Base-by-base conservation (phyloP, 2,888 invertebrate species). In the Calameuta pallipes region DNA sequence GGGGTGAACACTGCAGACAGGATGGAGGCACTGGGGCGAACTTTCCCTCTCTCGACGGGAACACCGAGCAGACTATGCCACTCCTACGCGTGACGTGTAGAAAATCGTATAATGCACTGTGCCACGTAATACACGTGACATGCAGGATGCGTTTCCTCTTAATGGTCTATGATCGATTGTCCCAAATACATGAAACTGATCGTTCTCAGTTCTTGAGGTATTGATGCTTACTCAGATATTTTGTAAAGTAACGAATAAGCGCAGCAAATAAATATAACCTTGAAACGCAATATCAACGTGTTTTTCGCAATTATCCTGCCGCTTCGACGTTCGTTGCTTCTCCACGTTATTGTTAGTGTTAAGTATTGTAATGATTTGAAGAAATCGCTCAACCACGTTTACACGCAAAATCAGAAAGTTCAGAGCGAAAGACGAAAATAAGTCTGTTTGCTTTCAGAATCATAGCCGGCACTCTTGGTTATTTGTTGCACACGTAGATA, bases 11-110 rank as follows among this genome's bases (percentile, higher is more conserved):
- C 77, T 82, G 85, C 87, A 87, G 87, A 88, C 89, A 88, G 90
- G 89, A 90, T 87, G 89, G 87, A 87, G 88, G 87, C 88, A 88
- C 89, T 89, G 85, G 89, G 90, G 87, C 90, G 90, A 90, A 90
- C 90, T 88, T 88, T 88, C 88, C 87, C 88, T 88, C 89, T 90
- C 89, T 89, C 87, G 85, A 77, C 11, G 37, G 34, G 30, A 81
- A 83, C 79, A 78, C 83, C 73, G 81, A 81, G 81, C 81, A 81
- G 81, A 83, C 85, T 82, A 81, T 83, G 82, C 85, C 85, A 82
- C 79, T 83, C 82, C 84, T 83, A 81, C 84, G 83, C 83, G 81
- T 83, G 82, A 92, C 71, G 92, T 92, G 80, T 92, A 93, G 33
- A 71, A 71, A 71, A 71, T 71, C 33, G 34, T 15, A 71, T 34